Evolutionary conservation across 1,140 invertebrate genomes (phyloP), one percentile per base, ranked within the genome.

Genomic region (Cydia fagiglandana): DNA sequence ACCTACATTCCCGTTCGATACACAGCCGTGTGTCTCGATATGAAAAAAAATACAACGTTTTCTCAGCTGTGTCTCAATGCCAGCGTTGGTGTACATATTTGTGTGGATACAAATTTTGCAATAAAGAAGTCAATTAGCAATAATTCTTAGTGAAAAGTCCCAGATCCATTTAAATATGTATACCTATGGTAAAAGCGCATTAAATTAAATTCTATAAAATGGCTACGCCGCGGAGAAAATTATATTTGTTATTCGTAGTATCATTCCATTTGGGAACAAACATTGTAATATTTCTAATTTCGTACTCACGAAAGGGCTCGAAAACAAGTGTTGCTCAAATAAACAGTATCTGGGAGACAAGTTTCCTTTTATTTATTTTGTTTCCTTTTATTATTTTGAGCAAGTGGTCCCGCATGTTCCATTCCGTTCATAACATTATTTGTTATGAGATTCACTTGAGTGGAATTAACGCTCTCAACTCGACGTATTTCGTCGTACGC

Each of bases 331-430:
- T 38, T 68, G 15, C 64, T 34, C 13, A 68, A 30, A 68, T 68
- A 68, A 68, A 68, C 64, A 68, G n/a, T 24, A 24, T 64, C 24
- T n/a, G 12, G 15, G 28, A 66, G 34, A 70, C 20, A 17, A 70
- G 30, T 70, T 70, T 70, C 66, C 66, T 70, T 70, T 70, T 38
- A 70, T 38, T 38, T 70, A 70, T 70, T 70, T 68, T 38, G 30
- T 70, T 70, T 70, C 66, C 66, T 70, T 70, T 70, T 38, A 70
- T 38, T 38, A 70, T 70, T 70, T 68, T 38, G 30, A 17, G n/a
- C 38, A 17, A 45, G 34, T n/a, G 24, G 15, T 70, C n/a, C 30
- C 17, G 30, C n/a, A 10, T 70, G n/a, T n/a, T n/a, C 15, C n/a
- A 17, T 10, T 41, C 34, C 15, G 20, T n/a, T 38, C 30, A 28